Conservation (phyloP, 2,888 invertebrate genomes). For the Meloe dianella region DNA sequence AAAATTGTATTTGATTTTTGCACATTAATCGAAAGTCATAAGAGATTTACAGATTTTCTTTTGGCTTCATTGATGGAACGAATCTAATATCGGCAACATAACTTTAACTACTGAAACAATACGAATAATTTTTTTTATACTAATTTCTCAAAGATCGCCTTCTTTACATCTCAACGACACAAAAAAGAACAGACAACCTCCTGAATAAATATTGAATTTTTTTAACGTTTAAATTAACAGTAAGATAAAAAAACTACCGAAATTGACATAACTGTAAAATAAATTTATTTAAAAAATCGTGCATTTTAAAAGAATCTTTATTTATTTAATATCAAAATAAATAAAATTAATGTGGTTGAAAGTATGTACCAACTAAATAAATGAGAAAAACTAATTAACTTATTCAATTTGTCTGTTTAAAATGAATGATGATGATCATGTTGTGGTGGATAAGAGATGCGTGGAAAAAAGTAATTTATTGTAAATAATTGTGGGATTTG, state of each 20-base stretch:
- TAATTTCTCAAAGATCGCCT: too few species aligned
- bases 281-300: background rate
- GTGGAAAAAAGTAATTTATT: background rate
- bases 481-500: background rate
- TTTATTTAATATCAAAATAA: background rate
- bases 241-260: background rate
- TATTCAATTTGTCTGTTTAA: background rate
- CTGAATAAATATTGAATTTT: background rate
- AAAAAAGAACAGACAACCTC: background rate
- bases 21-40: too few species aligned
- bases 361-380: background rate
- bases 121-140: too few species aligned
- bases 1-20: too few species aligned
- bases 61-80: too few species aligned
- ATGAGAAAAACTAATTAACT: background rate
- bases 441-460: background rate
- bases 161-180: background rate
- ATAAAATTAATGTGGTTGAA: background rate
- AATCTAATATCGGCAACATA: too few species aligned
- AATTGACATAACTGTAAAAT: constrained; percentile 3
- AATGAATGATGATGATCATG: background rate
- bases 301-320: background rate
- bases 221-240: background rate
- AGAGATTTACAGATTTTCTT: too few species aligned
- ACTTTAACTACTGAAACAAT: too few species aligned